Evolutionary conservation across 1,140 invertebrate species (phyloP).

Genomic region (Lepidurus apus): DNA sequence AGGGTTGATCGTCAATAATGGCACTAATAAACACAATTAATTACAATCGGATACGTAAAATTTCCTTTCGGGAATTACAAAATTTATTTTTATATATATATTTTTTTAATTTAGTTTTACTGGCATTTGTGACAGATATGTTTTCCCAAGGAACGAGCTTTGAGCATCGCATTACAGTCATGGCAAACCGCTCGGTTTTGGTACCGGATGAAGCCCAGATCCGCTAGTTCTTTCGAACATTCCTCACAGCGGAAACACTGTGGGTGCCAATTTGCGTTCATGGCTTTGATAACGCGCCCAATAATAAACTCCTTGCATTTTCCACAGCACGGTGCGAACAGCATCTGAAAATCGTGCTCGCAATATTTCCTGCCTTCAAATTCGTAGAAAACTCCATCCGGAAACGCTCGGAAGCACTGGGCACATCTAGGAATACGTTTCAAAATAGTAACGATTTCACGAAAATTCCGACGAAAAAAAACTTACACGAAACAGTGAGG

Average conservation of each 20-base stretch:
- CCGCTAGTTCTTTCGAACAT: conserved; percentile 84
- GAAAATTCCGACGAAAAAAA: conserved; percentile 13
- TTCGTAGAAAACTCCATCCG: conserved; percentile 97
- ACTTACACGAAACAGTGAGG: conserved; percentile 98
- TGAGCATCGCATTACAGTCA: conserved; percentile 92
- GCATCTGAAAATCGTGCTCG: conserved; percentile 97
- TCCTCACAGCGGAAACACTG: conserved; percentile 94
- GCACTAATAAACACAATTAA: conserved; percentile 56
- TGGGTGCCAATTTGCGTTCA: conserved; percentile 98
- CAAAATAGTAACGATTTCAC: conserved; percentile 36
- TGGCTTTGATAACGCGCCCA: conserved; percentile 97
- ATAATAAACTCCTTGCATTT: conserved; percentile 96
- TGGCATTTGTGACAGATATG: conserved; percentile 99
- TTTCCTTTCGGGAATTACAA: not conserved
- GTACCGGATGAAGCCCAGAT: conserved; percentile 95
- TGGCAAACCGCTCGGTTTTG: conserved; percentile 89
- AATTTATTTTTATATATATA: not conserved
- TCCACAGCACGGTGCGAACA: conserved; percentile 96
- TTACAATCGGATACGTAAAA: not conserved
- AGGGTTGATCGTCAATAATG: conserved; percentile 91
- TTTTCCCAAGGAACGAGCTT: conserved; percentile 89
- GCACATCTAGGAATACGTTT: conserved; percentile 69
- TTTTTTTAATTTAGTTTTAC: conserved; percentile 54
- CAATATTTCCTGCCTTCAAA: conserved; percentile 99
- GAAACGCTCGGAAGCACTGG: conserved; percentile 96